These are phyloP conservation scores for Vimba vimba DNA, from an alignment of 2,113 vertebrate genomes.

Conservation along the genomic window DNA sequence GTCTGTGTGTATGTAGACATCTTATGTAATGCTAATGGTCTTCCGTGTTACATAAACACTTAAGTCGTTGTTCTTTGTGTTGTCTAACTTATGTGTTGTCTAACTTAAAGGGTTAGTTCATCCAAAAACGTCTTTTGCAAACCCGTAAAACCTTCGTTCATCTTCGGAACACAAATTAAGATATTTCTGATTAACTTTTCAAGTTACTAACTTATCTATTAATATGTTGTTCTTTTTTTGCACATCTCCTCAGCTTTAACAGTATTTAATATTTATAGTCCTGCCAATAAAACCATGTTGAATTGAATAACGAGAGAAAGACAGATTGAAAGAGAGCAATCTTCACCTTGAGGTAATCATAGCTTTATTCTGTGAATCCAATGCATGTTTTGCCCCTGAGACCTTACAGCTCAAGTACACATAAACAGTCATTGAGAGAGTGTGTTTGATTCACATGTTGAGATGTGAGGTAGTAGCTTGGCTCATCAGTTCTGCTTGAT, in stretches of 20 bases:
- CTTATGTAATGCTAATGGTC: neutral
- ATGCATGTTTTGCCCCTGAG: neutral
- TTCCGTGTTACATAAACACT: neutral
- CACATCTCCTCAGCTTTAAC: neutral
- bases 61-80: neutral
- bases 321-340: neutral
- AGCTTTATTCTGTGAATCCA: neutral
- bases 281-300: neutral
- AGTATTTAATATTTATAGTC: neutral
- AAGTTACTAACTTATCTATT: neutral
- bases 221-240: neutral
- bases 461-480: neutral
- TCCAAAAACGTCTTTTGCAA: too few relatives aligned
- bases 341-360: slow-evolving; percentile 8
- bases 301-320: neutral
- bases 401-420: neutral
- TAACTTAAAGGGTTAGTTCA: neutral
- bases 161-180: too few relatives aligned
- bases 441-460: neutral
- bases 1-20: neutral
- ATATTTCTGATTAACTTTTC: too few relatives aligned
- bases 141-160: too few relatives aligned
- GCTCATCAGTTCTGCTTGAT: neutral
- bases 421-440: neutral
- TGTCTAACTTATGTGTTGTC: neutral